Base-by-base conservation (phyloP, 2,113 vertebrate species). In the Ptychochromis oligacanthus region DNA sequence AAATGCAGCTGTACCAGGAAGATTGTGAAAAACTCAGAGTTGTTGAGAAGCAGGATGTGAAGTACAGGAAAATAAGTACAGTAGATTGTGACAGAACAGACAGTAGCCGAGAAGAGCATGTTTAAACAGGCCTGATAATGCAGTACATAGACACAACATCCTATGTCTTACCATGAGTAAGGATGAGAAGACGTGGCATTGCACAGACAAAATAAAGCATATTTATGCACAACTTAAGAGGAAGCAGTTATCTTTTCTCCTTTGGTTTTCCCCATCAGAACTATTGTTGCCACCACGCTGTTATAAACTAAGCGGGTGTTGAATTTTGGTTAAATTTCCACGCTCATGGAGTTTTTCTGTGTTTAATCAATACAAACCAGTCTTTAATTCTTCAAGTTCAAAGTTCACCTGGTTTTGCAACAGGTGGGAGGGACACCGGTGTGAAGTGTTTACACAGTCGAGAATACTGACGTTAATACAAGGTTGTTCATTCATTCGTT, bases 1-100 rank as follows among this genome's bases (percentile, higher is more conserved):
- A 84, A 80, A 80, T 34, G 79, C 89, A 94, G 93, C 88, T 91
- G 90, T 22, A 31, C 43, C 46, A 14, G 46, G 24, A 72, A 31
- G 17, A 1, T 26, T 28, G 13, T 18, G 56, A 70, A 82, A 86
- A 87, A 86, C 67, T 54, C 77, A 60, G 83, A 82, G 79, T 59
- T n/a, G 79, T 83, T 59, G 79, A 77, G 82, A 91, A 80, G 86
- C 88, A 93, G 91, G 89, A 93, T 88, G 86, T 87, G 70, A 81
- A 81, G 81, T 13, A 28, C 31, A 72, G 54, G 74, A 56, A 80
- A 86, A 57, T 4, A 10, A 88, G 56, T 57, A 18, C 11, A 84
- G 72, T 4, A 49, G 58, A 79, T 31, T 26, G 59, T 58, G 76
- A 65, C 74, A 57, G 13, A 77, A 18, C 36, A 7, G 49, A 26